These are phyloP conservation scores for Halichoerus grypus DNA, from an alignment of 2,113 vertebrate species.

Conservation along the genomic window DNA sequence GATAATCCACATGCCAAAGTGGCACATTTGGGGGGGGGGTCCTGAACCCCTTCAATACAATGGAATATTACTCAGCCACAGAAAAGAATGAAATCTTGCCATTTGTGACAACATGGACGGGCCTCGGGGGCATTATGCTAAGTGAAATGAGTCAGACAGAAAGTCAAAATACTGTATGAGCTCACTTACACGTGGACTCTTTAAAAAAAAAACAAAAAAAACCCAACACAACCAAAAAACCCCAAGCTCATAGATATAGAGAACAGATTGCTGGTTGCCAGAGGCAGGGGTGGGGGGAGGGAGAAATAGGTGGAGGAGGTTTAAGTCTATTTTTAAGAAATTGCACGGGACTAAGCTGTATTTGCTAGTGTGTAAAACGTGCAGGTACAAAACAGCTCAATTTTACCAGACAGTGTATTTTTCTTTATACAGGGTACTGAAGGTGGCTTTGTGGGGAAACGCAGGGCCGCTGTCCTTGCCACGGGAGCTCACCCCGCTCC, in stretches of 20 bases:
- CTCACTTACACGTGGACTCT: neutral
- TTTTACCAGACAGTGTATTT: neutral
- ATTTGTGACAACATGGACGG: neutral
- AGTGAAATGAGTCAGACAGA: neutral
- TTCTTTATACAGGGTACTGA: accelerated
- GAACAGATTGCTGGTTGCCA: neutral
- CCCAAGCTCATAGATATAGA: neutral
- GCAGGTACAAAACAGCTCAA: neutral
- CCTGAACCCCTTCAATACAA: neutral
- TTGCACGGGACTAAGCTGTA: accelerated
- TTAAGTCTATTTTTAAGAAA: neutral
- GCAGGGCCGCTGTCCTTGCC: accelerated
- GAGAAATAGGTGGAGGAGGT: neutral
- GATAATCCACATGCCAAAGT: neutral
- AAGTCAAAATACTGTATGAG: neutral
- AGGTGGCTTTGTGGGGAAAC: neutral
- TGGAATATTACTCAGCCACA: neutral
- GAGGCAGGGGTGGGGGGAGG: neutral
- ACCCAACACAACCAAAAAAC: neutral
- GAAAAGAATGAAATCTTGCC: neutral
- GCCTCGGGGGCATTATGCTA: neutral
- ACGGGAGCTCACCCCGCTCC: neutral
- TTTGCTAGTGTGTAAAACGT: neutral
- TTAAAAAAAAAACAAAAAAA: neutral
- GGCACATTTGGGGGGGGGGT: neutral